Conservation (phyloP, 1,140 invertebrate genomes). For the Amyelois transitella region DNA sequence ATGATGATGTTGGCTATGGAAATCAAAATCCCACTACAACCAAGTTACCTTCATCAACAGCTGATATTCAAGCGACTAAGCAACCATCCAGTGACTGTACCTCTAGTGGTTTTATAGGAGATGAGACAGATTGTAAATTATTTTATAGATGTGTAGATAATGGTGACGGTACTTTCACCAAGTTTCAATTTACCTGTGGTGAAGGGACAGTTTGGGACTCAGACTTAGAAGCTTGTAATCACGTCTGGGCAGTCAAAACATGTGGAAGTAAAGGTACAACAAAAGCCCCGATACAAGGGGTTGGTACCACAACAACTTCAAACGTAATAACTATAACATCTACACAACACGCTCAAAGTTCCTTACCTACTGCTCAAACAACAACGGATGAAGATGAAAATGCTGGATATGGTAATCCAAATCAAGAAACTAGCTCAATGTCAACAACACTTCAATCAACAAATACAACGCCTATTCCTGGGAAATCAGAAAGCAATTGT, state of each 20-base stretch:
- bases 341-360: constrained; percentile 76
- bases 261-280: constrained; percentile 63
- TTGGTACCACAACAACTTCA: constrained; percentile 42
- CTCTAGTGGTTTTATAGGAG: constrained; percentile 71
- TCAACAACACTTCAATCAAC: constrained; percentile 10
- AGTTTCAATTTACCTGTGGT: constrained; percentile 79
- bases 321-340: constrained; percentile 59
- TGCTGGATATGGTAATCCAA: constrained; percentile 15
- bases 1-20: constrained; percentile 3
- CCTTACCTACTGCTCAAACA: constrained; percentile 67
- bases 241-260: constrained; percentile 76
- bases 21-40: neutral
- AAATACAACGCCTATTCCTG: constrained; percentile 9
- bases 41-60: neutral
- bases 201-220: constrained; percentile 80
- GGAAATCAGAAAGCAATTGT: constrained; percentile 23
- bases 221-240: constrained; percentile 77
- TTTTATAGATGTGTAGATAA: constrained; percentile 80
- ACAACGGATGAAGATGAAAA: constrained; percentile 57
- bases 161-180: constrained; percentile 74
- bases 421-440: constrained; percentile 10
- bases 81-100: constrained; percentile 22
- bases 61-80: neutral
- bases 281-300: constrained; percentile 24
- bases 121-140: constrained; percentile 75